These are phyloP conservation scores for Homarus americanus DNA, from an alignment of 1,140 invertebrate species.

Conservation along the genomic window DNA sequence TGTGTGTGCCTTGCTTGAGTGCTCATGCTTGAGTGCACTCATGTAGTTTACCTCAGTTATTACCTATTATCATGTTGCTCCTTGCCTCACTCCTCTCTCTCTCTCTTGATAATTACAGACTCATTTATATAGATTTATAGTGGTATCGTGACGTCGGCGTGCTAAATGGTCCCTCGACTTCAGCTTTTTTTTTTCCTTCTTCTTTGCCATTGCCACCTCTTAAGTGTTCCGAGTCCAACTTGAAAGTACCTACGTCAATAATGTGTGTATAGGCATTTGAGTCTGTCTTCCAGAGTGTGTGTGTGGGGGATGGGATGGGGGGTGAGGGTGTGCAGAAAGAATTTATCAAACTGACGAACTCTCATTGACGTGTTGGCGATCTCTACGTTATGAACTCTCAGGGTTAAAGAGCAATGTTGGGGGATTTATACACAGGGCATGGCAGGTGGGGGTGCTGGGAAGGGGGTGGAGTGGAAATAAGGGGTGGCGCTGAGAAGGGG, in stretches of 20 bases:
- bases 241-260: too few species aligned
- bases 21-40: not conserved
- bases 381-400: not conserved
- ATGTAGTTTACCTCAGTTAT: not conserved
- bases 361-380: not conserved
- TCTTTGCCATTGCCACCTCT: too few species aligned
- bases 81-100: not conserved
- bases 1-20: not conserved
- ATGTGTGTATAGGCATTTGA: too few species aligned
- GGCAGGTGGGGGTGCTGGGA: not conserved
- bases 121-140: not conserved
- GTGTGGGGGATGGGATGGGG: too few species aligned
- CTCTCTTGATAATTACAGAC: conserved; percentile 4
- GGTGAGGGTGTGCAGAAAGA: too few species aligned
- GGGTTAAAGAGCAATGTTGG: conserved; percentile 1
- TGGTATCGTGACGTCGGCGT: conserved; percentile 14
- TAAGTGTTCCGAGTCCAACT: too few species aligned
- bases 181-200: not conserved
- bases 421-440: not conserved
- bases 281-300: too few species aligned
- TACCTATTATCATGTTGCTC: conserved; percentile 13
- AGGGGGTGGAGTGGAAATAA: not conserved
- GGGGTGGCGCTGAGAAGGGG: not conserved
- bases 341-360: not conserved
- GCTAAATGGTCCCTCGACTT: not conserved